Base-by-base conservation (phyloP, 2,888 invertebrate species). In the Muschampia plurimacula region DNA sequence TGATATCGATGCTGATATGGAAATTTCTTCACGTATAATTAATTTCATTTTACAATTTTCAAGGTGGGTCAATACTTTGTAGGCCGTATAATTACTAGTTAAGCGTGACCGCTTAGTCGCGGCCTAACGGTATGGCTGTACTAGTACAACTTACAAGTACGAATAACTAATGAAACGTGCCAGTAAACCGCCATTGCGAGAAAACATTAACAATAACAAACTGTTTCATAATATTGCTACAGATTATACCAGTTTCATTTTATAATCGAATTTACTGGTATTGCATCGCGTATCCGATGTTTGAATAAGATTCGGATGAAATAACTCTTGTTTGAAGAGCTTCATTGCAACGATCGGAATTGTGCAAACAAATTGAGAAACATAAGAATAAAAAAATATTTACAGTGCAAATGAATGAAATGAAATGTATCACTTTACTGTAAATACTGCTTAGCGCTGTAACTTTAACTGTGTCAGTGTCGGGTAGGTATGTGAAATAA, bases 51-150 rank as follows among this genome's bases (percentile, higher is more conserved):
- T 68, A 13, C 41, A 73, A 41, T 59, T 68, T 36, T 64, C 15
- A 60, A 68, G 67, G 69, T 57, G 39, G 64, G 69, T 64, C 64
- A 63, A 15, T 65, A 66, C 60, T 46, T 71, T 68, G 66, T 55
- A 60, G 60, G 46, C 62, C 63, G 73, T 65, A 72, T 72, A 73
- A 63, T 74, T 46, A 69, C 69, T 71, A 74, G 49, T 62, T 66
- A 63, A 57, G 74, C 74, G 71, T 73, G 76, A 69, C 72, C 68
- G 74, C 59, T 69, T 67, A 66, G 55, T 69, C 75, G 72, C 69
- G 59, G 72, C 60, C 44, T 74, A 78, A 79, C 77, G 77, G 79
- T 77, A 75, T 66, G 64, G 62, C 70, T 67, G 52, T 69, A 72
- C 69, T 52, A 70, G 74, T 74, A 74, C 7, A 32, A 59, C 12